Evolutionary conservation across 2,888 invertebrate species (phyloP).

Genomic region (Eucriotettix oculatus): DNA sequence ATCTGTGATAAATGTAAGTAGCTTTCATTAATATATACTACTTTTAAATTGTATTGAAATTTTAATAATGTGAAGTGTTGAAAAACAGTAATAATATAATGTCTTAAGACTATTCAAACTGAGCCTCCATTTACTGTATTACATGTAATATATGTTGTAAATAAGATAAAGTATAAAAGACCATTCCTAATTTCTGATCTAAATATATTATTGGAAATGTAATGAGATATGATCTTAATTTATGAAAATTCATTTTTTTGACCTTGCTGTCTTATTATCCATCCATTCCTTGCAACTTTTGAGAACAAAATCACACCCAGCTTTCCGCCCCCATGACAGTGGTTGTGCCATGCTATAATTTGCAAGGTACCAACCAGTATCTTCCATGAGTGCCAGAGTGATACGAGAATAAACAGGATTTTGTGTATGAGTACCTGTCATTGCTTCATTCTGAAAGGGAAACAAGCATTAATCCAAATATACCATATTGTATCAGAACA

Average conservation of each 20-base stretch:
- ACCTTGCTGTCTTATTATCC: conserved; percentile 52
- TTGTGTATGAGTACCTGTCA: conserved; percentile 98
- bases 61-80: too few species aligned
- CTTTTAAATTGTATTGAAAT: too few species aligned
- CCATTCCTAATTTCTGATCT: background rate
- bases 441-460: conserved; percentile 75
- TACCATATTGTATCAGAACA: too few species aligned
- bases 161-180: background rate
- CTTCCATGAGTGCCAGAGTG: conserved; percentile 92
- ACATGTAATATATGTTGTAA: background rate
- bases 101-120: too few species aligned
- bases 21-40: too few species aligned
- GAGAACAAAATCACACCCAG: conserved; percentile 90
- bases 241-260: conserved; percentile 5
- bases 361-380: conserved; percentile 92
- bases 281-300: conserved; percentile 97
- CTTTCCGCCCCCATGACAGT: conserved; percentile 74
- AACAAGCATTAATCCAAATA: too few species aligned
- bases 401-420: conserved; percentile 92
- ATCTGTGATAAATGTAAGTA: too few species aligned
- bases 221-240: too few species aligned
- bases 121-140: too few species aligned
- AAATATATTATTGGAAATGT: too few species aligned
- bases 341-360: conserved; percentile 78
- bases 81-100: too few species aligned